phyloP scores from a whole-genome alignment of 2,113 vertebrate genomes.

The Himantopus leucocephalus region DNA sequence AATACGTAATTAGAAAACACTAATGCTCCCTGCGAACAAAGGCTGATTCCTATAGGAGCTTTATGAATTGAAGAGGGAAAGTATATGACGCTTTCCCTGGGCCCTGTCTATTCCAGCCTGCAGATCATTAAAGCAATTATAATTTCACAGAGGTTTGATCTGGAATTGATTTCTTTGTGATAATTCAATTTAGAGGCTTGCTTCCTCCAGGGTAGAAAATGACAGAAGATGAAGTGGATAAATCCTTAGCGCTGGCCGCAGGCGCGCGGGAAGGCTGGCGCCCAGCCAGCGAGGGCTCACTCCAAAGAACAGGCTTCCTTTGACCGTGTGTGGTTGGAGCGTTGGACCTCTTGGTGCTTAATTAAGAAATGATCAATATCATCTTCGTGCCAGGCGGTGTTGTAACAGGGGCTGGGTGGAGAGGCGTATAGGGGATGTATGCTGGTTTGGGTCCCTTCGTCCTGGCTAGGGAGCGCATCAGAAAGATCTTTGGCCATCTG shows the following conservation, averaged over 20 bases:
- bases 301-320: not conserved
- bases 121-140: conserved; percentile 69
- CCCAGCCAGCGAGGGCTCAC: not conserved
- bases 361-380: not conserved
- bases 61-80: not conserved
- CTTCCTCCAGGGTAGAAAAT: conserved; percentile 28
- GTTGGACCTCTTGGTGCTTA: not conserved
- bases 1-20: conserved; percentile 63
- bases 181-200: conserved; percentile 68
- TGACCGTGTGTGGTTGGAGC: not conserved
- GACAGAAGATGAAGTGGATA: conserved; percentile 42
- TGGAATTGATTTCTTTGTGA: conserved; percentile 71
- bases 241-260: not conserved
- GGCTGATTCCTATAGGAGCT: conserved; percentile 39
- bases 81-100: not conserved
- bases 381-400: not conserved
- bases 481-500: not conserved
- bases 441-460: not conserved
- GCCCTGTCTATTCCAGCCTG: conserved; percentile 30
- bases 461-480: not conserved
- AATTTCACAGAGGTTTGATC: conserved; percentile 74
- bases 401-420: not conserved
- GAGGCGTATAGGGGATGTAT: rapidly evolving
- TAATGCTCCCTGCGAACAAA: conserved; percentile 39
- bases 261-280: not conserved